Evolutionary conservation across 2,113 vertebrate species (phyloP).

Genomic region (Nyctereutes procyonoides): DNA sequence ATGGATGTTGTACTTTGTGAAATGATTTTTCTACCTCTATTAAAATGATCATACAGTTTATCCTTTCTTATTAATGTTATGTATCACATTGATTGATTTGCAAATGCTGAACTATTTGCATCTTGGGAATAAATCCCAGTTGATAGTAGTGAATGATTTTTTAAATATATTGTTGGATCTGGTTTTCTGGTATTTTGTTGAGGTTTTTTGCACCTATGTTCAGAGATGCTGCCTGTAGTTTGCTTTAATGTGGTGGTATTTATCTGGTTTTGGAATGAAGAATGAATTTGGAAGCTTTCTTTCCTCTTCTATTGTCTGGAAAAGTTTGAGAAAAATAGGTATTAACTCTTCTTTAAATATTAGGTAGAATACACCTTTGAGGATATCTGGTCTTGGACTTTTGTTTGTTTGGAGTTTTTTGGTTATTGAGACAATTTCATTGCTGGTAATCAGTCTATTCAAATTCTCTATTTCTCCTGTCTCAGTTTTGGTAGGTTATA

Average conservation of each 20-base stretch:
- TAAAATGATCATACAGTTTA: background rate
- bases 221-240: background rate
- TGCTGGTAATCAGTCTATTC: background rate
- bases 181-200: background rate
- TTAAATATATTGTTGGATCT: no score
- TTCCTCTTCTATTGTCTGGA: background rate
- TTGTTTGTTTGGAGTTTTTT: background rate
- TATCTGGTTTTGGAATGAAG: background rate
- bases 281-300: background rate
- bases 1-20: background rate
- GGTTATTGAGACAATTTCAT: background rate
- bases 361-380: background rate
- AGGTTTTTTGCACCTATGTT: no score
- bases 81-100: background rate
- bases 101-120: background rate
- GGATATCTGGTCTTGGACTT: background rate
- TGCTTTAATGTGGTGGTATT: background rate
- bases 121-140: background rate
- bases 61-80: background rate
- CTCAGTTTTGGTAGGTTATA: background rate
- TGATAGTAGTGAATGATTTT: no score
- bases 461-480: background rate
- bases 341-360: background rate
- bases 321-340: background rate
- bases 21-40: background rate